Conservation (phyloP, 1,140 invertebrate genomes). For the Drosophila nebulosa region DNA sequence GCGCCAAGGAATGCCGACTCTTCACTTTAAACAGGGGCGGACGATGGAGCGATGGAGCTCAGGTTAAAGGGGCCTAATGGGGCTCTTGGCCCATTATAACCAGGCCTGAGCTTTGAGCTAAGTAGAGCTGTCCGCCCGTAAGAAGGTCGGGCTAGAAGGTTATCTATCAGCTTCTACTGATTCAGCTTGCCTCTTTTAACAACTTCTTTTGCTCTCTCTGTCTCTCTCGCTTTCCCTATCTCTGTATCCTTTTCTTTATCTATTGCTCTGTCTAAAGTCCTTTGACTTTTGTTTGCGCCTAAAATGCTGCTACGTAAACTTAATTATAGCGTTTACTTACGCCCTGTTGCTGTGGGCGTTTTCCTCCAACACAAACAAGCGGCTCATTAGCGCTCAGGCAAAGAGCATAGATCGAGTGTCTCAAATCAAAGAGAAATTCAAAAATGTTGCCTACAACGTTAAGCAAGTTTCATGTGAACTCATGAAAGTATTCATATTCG, state of each 20-base stretch:
- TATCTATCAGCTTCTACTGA: background rate
- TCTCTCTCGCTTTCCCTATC: slow-evolving; percentile 1
- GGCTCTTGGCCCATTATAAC: background rate
- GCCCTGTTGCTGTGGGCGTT: slow-evolving; percentile 11
- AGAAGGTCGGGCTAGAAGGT: background rate
- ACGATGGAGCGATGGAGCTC: no score
- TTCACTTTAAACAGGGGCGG: slow-evolving; percentile 1
- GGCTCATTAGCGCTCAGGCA: slow-evolving; percentile 16
- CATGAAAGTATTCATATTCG: background rate
- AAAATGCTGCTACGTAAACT: slow-evolving; percentile 56
- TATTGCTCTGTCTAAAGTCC: background rate
- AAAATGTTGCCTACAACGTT: background rate
- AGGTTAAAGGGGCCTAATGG: no score
- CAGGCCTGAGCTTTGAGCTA: background rate
- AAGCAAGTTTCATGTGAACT: no score
- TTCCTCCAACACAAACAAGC: background rate
- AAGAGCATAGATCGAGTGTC: background rate
- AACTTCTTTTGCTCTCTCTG: slow-evolving; percentile 14
- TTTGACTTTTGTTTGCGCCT: slow-evolving; percentile 55
- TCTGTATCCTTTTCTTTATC: background rate
- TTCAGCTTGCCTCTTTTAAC: background rate
- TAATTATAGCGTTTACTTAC: slow-evolving; percentile 70
- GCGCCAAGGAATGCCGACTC: slow-evolving; percentile 53
- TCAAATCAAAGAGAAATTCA: no score
- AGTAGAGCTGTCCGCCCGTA: background rate